Evolutionary conservation across 2,888 invertebrate species (phyloP).

Genomic region (Ornithoptera alexandrae): DNA sequence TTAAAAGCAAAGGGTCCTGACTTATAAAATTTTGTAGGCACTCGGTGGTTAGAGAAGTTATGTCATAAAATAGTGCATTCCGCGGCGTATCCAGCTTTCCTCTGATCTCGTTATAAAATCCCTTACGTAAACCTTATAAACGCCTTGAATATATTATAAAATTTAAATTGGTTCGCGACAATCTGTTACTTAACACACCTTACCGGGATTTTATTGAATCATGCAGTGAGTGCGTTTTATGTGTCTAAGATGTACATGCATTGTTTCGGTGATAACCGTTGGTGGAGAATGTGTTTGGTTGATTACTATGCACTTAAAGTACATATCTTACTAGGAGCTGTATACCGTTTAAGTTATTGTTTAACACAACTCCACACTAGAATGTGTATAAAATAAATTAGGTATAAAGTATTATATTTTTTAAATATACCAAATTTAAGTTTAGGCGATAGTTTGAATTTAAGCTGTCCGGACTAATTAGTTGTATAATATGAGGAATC

Average conservation of each 20-base stretch:
- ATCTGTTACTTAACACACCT: conserved; percentile 24
- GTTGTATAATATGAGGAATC: too few relatives aligned
- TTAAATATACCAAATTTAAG: too few relatives aligned
- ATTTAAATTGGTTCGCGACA: conserved; percentile 19
- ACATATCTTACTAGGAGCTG: neutral
- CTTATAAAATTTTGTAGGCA: neutral
- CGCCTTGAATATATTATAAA: conserved; percentile 26
- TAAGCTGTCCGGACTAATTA: too few relatives aligned
- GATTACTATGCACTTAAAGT: neutral
- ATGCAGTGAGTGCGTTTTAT: conserved; percentile 2
- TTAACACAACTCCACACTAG: too few relatives aligned
- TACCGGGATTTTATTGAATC: conserved; percentile 22
- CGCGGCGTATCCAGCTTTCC: conserved; percentile 10
- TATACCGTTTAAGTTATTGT: neutral
- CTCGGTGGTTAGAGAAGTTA: neutral
- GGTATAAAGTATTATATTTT: too few relatives aligned
- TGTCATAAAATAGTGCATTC: conserved; percentile 22
- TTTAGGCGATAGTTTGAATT: too few relatives aligned
- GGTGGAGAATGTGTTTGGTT: neutral
- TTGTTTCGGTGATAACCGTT: conserved; percentile 2
- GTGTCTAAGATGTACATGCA: neutral
- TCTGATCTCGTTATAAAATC: conserved; percentile 25
- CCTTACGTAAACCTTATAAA: conserved; percentile 28
- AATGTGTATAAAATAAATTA: too few relatives aligned
- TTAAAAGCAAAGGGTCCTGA: too few relatives aligned